Evolutionary conservation across 2,797 vertebrate genomes (phyloP), one percentile per base, ranked within the genome.

Genomic region (Graptemys geographica): DNA sequence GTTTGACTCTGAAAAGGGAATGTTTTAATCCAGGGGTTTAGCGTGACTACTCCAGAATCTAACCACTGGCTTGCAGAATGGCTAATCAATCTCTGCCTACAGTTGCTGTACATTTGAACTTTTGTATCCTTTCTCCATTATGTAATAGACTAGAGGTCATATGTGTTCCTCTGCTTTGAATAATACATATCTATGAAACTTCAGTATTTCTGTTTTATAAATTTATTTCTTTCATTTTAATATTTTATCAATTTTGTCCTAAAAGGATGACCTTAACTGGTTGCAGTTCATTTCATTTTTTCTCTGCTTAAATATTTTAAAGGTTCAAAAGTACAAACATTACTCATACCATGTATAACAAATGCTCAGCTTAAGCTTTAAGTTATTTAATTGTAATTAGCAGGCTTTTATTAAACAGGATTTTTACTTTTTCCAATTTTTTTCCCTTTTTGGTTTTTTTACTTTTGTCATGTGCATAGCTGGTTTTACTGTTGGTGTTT

Each of bases 141-240:
- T 96, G 96, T 97, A 98, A 98, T 94, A 97, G 97, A 97, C 93
- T 96, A 96, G 96, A 98, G 98, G 98, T 98, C 96, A 94, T 90
- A 83, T 59, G 84, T 97, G 96, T 97, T 98, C 97, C 92, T 93
- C 94, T 91, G 95, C 95, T 96, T 96, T 98, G 97, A 98, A 98
- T 98, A 98, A 98, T 98, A 97, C 97, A 98, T 98, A 93, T 97
- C 96, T 84, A 57, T 94, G 92, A 97, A 97, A 95, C 96, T 88
- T 97, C 91, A 90, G 94, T 95, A 97, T 98, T 97, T 98, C 96
- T 96, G 93, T 95, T 96, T 97, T 97, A 97, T 55, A 98, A 98
- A 98, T 98, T 98, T 98, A 97, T 98, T 98, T 98, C 98, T 98
- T 97, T 98, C 97, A 97, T 98, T 98, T 98, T 98, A 98, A 98